Base-by-base conservation (phyloP, 2,888 invertebrate species). In the Sesia bembeciformis region DNA sequence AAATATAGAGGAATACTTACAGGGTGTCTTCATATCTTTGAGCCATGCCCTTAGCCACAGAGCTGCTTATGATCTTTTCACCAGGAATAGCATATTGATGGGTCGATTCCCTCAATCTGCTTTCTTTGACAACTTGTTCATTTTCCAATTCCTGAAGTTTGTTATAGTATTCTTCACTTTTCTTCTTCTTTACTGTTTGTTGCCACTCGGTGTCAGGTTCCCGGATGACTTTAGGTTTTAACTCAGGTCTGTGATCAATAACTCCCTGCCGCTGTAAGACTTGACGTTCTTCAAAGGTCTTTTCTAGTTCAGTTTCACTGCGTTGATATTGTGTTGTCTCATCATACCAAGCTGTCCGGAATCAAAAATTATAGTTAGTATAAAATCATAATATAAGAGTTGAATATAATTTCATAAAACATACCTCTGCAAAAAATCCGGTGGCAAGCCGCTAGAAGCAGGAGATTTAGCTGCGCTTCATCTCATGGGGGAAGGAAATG, bases 41-140 rank as follows among this genome's bases (percentile, higher is more conserved):
- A 0, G 97, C 97, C 96, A 97, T 96, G 73, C 95, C 96, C 81
- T 93, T 95, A 49, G 96, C 94, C 60, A 95, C 84, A 4, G 96
- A 94, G 71, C 91, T 93, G 63, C 91, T 92, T 3, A 94, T 93
- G 53, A 96, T 86, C 74, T 95, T 95, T 59, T 96, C 95, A 4
- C 96, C 96, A 54, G 96, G 96, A 67, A 96, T 94, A 40, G 95
- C 94, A 75, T 93, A 96, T 74, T 96, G 96, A 79, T 95, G 96
- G 53, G 90, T 91, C 49, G 94, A 84, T 82, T 95, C 95, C 58
- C 97, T 91, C 57, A 95, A 79, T 67, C 94, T 92, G 58, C 93
- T 92, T 78, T 97, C 97, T 76, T 96, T 96, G 23, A 94, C 90
- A 46, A 97, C 90, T 81, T 97, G 97, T 63, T 94, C 94, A 62